phyloP scores from a whole-genome alignment of 1,140 invertebrate genomes.

The Vanessa tameamea region DNA sequence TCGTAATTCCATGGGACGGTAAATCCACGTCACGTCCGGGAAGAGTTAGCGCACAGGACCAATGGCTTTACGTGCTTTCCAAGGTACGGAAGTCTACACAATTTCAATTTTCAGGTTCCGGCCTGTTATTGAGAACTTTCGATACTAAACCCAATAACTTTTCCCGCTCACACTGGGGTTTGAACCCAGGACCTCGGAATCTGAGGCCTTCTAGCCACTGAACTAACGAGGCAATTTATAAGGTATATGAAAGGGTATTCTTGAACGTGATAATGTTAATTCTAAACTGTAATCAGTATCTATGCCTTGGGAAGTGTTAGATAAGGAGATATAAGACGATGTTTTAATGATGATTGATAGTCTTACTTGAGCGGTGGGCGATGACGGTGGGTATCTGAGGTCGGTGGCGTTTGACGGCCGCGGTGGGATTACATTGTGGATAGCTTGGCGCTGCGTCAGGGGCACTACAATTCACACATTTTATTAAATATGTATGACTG shows the following conservation, averaged over 20 bases:
- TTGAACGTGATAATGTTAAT: slow-evolving; percentile 6
- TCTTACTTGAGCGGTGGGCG: slow-evolving; percentile 60
- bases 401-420: slow-evolving; percentile 62
- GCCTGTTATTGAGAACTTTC: too few species aligned
- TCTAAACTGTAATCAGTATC: slow-evolving; percentile 15
- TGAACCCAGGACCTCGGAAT: too few species aligned
- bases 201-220: too few species aligned
- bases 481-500: slow-evolving; percentile 3
- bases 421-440: slow-evolving; percentile 84
- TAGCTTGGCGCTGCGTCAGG: slow-evolving; percentile 78
- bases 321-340: slow-evolving; percentile 50
- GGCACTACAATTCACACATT: slow-evolving; percentile 74
- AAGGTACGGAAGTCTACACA: too few species aligned
- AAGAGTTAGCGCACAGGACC: too few species aligned
- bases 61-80: too few species aligned
- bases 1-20: too few species aligned
- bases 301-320: slow-evolving; percentile 13
- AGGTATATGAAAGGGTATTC: not conserved
- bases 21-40: too few species aligned
- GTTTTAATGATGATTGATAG: slow-evolving; percentile 52
- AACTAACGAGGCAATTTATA: not conserved
- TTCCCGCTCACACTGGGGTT: too few species aligned
- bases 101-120: too few species aligned
- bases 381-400: slow-evolving; percentile 44
- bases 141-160: too few species aligned